Conservation (phyloP, 1,140 invertebrate species). For the Tetraneura akinire region DNA sequence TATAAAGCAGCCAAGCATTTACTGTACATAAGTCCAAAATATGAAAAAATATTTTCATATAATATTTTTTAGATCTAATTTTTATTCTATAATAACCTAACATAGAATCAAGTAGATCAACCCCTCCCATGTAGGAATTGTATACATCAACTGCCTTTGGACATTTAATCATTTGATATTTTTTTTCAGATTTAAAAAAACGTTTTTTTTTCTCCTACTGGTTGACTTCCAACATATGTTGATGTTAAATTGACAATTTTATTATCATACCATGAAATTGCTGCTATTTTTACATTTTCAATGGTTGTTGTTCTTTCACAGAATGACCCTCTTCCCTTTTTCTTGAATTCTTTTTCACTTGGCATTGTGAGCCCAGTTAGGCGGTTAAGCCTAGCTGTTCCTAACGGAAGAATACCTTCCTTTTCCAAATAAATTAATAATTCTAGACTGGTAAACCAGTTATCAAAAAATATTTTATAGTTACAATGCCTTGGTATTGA, state of each 20-base stretch:
- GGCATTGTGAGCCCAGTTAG: slow-evolving; percentile 47
- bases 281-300: not conserved
- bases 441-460: slow-evolving; percentile 57
- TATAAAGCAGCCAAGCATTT: not conserved
- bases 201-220: not conserved
- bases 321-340: not conserved
- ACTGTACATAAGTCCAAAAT: not conserved
- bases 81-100: not conserved
- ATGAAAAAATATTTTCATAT: slow-evolving; percentile 10
- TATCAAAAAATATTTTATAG: slow-evolving; percentile 57
- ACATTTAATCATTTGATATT: not conserved
- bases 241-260: not conserved
- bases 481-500: slow-evolving; percentile 52
- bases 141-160: not conserved
- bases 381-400: slow-evolving; percentile 55
- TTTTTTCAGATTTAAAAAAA: not conserved
- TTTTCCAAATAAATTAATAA: slow-evolving; percentile 55
- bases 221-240: not conserved
- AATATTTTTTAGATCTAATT: not conserved
- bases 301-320: not conserved
- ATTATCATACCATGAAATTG: not conserved
- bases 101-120: not conserved
- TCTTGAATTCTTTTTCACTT: slow-evolving; percentile 8
- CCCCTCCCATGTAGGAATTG: too few relatives aligned
- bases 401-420: slow-evolving; percentile 55